Percentiles rank a stretch among this genome's conserved stretches.
phyloP scores from a whole-genome alignment of 2,113 vertebrate species.

The Rhinolophus sinicus region DNA sequence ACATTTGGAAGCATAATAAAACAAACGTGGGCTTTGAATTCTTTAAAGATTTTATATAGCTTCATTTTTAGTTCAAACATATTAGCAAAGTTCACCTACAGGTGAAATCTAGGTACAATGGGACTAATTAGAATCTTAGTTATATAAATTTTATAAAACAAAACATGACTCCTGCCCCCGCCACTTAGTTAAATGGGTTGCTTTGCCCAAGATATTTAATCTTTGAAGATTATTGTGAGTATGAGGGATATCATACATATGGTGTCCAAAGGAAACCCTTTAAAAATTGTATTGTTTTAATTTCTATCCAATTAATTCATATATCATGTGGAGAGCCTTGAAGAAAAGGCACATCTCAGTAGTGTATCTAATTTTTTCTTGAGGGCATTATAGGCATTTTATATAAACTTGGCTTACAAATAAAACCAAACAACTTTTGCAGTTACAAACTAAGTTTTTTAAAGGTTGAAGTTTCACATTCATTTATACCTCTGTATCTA shows the following conservation, averaged over 20 bases:
- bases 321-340: background rate
- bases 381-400: background rate
- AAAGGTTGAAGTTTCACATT: background rate
- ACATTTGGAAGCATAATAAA: background rate
- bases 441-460: background rate
- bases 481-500: background rate
- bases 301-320: background rate
- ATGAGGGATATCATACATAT: background rate
- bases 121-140: constrained; percentile 22
- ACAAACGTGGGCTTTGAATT: background rate
- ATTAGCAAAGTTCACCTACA: background rate
- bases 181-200: background rate
- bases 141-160: constrained; percentile 21
- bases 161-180: background rate
- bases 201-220: background rate
- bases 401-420: background rate
- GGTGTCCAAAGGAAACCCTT: background rate
- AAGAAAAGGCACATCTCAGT: background rate
- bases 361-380: background rate
- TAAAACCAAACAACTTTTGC: background rate
- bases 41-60: background rate
- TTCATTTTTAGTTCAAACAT: constrained; percentile 7
- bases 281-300: background rate
- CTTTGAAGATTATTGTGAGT: background rate
- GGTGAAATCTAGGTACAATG: constrained; percentile 1